Evolutionary conservation across 2,113 vertebrate species (phyloP).

Genomic region (Glaucomys volans): DNA sequence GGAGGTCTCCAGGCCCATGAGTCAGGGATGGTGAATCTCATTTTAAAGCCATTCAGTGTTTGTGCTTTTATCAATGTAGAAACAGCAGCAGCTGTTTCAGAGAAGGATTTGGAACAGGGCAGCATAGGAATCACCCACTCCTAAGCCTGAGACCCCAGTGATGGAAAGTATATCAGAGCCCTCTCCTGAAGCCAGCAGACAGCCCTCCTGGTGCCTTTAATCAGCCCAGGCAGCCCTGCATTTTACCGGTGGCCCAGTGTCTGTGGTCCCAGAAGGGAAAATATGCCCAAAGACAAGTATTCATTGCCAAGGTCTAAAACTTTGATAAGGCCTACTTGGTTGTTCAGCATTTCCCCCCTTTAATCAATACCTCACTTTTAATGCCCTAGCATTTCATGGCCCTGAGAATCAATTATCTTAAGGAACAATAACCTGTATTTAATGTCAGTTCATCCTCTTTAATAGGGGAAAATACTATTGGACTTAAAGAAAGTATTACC

Average conservation of each 20-base stretch:
- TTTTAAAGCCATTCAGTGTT: not conserved
- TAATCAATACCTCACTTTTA: constrained; percentile 69
- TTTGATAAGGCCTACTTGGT: constrained; percentile 65
- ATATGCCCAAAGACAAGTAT: constrained; percentile 19
- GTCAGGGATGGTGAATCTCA: too few relatives aligned
- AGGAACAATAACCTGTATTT: constrained; percentile 65
- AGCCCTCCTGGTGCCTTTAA: not conserved
- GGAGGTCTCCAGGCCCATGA: accelerated
- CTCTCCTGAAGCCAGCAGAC: constrained; percentile 52
- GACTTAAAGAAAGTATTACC: not conserved
- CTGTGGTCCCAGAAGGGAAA: constrained; percentile 64
- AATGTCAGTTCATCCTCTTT: constrained; percentile 38
- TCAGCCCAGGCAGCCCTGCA: not conserved
- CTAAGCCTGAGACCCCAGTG: constrained; percentile 2
- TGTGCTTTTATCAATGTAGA: not conserved
- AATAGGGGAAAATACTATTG: not conserved
- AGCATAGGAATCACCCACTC: not conserved
- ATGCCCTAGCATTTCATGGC: constrained; percentile 68
- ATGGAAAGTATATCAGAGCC: not conserved
- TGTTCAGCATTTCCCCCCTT: constrained; percentile 66
- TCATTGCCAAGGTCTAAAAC: constrained; percentile 52
- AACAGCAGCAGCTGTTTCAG: constrained; percentile 50
- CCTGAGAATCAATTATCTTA: constrained; percentile 70
- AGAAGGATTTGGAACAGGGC: not conserved
- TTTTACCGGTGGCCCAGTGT: constrained; percentile 67